Evolutionary conservation across 2,113 vertebrate genomes (phyloP).

Genomic region (Strix aluco): DNA sequence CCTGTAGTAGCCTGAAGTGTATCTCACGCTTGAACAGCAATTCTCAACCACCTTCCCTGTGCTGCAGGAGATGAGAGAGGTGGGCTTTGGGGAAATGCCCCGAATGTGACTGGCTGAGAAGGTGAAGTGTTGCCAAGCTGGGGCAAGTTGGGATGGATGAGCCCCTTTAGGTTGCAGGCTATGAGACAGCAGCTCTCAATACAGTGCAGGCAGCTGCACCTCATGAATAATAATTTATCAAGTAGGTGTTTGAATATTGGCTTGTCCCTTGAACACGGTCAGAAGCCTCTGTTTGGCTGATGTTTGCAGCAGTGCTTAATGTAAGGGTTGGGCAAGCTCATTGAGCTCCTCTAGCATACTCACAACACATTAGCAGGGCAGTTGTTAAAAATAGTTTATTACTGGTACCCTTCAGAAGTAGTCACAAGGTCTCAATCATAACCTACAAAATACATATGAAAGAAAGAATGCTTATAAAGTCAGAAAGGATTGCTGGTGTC

Average conservation of each 20-base stretch:
- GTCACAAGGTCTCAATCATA: background rate
- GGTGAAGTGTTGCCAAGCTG: fast-evolving
- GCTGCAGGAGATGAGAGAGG: fast-evolving
- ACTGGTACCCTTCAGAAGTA: background rate
- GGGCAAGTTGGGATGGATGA: fast-evolving
- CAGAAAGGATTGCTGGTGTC: background rate
- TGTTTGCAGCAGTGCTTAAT: background rate
- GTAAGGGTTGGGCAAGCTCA: background rate
- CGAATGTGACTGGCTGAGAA: background rate
- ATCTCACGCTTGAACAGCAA: background rate
- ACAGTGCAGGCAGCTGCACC: background rate
- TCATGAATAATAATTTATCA: background rate
- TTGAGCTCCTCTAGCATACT: background rate
- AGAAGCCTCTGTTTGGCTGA: background rate
- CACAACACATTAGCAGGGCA: background rate
- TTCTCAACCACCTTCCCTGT: fast-evolving
- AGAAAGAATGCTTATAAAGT: background rate
- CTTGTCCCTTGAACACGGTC: background rate
- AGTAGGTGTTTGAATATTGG: background rate
- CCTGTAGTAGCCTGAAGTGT: background rate
- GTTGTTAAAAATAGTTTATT: background rate
- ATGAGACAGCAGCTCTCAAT: background rate
- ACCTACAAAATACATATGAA: background rate
- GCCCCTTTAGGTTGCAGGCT: background rate
- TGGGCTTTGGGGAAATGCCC: background rate